Percentiles rank a stretch among this genome's conserved stretches.
Evolutionary conservation across 1,140 invertebrate genomes (phyloP).

Genomic region (Micrasema minimum): DNA sequence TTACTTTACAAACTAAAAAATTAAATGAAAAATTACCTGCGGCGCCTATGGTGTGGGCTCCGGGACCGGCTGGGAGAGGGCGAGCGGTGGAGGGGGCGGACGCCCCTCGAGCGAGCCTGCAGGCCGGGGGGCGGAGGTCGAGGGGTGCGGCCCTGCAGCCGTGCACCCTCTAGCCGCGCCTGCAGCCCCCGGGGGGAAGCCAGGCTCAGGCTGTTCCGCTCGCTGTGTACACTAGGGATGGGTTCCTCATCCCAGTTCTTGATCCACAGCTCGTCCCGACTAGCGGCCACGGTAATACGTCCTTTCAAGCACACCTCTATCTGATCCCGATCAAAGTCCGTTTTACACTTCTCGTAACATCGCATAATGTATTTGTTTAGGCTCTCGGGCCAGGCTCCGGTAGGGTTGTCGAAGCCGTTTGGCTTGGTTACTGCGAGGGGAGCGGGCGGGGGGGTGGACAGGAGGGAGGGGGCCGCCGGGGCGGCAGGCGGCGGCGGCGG

Average conservation of each 20-base stretch:
- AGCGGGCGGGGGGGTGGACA: constrained; percentile 54
- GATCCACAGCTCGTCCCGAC: constrained; percentile 83
- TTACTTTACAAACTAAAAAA: constrained; percentile 3
- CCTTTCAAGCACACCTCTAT: constrained; percentile 94
- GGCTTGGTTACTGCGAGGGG: constrained; percentile 54
- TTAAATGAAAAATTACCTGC: constrained; percentile 51
- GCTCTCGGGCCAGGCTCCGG: constrained; percentile 77
- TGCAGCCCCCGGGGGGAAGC: constrained; percentile 60
- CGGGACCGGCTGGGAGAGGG: constrained; percentile 56
- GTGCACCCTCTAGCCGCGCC: too few relatives aligned
- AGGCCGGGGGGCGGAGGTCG: too few relatives aligned
- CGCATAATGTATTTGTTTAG: constrained; percentile 88
- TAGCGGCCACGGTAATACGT: constrained; percentile 89
- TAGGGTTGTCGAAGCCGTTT: constrained; percentile 61
- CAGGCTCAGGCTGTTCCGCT: constrained; percentile 76
- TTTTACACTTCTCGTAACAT: constrained; percentile 90
- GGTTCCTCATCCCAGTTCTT: constrained; percentile 94
- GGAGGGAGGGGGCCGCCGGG: constrained; percentile 52
- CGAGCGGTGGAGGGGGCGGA: constrained; percentile 43
- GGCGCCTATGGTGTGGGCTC: constrained; percentile 55
- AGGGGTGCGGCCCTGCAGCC: too few relatives aligned
- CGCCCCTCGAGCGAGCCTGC: constrained; percentile 55
- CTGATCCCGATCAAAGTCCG: constrained; percentile 89
- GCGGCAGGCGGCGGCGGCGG: constrained; percentile 63
- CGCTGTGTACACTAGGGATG: constrained; percentile 84